Percentiles rank a stretch among this genome's conserved stretches.
Evolutionary conservation across 2,797 vertebrate species (phyloP).

Genomic region (Pseudochaenichthys georgianus): DNA sequence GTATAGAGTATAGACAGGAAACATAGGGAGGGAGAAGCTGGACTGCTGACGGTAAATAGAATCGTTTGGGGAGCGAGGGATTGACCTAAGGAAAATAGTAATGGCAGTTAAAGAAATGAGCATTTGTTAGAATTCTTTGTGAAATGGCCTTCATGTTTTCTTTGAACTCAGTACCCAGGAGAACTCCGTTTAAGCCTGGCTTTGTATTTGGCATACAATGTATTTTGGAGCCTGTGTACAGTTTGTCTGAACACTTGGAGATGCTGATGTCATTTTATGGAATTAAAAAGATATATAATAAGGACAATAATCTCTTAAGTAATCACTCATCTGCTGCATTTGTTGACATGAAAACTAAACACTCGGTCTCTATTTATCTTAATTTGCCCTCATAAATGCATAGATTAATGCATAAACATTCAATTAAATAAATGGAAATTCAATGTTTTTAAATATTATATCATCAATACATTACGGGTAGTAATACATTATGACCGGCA

Average conservation of each 20-base stretch:
- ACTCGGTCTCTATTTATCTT: no score
- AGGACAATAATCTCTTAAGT: no score
- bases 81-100: not conserved
- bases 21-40: constrained; percentile 22
- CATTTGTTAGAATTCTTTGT: not conserved
- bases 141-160: not conserved
- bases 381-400: no score
- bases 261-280: not conserved
- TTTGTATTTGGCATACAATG: not conserved
- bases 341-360: no score
- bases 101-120: not conserved
- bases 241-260: not conserved
- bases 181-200: not conserved
- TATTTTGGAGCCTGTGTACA: no score
- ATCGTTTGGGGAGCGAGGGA: not conserved
- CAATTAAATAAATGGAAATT: no score
- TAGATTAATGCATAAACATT: no score
- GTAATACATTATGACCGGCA: no score
- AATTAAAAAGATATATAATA: not conserved
- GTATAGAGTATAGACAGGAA: constrained; percentile 58
- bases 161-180: not conserved
- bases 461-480: no score
- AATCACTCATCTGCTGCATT: no score
- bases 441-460: no score
- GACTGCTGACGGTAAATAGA: constrained; percentile 39